These are phyloP conservation scores for Orthonevra nobilis DNA, from an alignment of 2,888 invertebrate genomes.

Conservation along the genomic window DNA sequence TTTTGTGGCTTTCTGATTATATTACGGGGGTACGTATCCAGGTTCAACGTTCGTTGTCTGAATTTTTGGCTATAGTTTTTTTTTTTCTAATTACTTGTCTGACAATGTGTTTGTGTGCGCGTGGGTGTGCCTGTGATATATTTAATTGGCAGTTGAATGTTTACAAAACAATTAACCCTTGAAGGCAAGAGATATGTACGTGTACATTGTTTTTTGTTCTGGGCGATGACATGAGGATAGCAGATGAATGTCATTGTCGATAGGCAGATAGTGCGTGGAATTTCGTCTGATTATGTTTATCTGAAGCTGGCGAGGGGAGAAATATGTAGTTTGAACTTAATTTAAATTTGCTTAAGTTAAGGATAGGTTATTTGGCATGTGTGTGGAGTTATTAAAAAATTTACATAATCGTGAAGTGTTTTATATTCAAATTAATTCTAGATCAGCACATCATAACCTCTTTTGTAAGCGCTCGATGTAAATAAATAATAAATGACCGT, in stretches of 20 bases:
- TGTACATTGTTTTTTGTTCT: constrained; percentile 2
- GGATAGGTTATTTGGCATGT: too few relatives aligned
- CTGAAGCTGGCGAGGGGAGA: not conserved
- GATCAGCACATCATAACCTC: too few relatives aligned
- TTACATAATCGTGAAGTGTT: too few relatives aligned
- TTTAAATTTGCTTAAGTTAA: constrained; percentile 16
- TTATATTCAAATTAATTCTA: too few relatives aligned
- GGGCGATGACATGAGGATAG: not conserved
- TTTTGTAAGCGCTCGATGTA: too few relatives aligned
- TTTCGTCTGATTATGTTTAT: constrained; percentile 8
- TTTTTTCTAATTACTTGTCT: constrained; percentile 53
- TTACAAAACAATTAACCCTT: constrained; percentile 60
- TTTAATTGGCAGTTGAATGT: constrained; percentile 56
- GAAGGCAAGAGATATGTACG: constrained; percentile 17
- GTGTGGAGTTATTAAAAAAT: not conserved
- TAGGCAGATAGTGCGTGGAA: not conserved
- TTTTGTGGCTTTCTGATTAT: constrained; percentile 61
- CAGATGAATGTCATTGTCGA: not conserved
- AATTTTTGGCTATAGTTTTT: constrained; percentile 41
- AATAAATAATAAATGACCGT: too few relatives aligned
- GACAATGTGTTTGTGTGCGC: not conserved
- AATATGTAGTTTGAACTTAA: constrained; percentile 28
- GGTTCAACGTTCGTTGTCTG: constrained; percentile 9
- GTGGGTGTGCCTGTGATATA: constrained; percentile 15
- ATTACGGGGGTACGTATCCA: constrained; percentile 4